phyloP scores from a whole-genome alignment of 2,113 vertebrate species.

The Todiramphus saurophagus region DNA sequence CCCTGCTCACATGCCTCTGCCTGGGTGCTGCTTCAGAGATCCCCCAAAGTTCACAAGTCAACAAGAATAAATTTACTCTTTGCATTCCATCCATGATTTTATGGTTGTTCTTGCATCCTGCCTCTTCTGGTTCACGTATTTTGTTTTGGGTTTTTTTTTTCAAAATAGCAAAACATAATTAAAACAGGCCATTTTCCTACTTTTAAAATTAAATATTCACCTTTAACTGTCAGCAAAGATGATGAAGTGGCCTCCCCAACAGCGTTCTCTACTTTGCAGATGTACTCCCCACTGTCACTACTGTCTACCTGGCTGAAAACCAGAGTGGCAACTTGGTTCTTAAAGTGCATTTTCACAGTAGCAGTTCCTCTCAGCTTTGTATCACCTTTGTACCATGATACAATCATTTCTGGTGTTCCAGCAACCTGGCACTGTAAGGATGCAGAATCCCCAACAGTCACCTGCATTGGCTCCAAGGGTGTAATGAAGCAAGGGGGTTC shows the following conservation, averaged over 20 bases:
- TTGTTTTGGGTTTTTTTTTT: not conserved
- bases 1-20: not conserved
- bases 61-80: not conserved
- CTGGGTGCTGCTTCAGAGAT: not conserved
- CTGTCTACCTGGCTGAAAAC: conserved; percentile 89
- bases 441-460: conserved; percentile 86
- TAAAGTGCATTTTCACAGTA: conserved; percentile 88
- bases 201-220: conserved; percentile 73
- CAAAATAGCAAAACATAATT: not conserved
- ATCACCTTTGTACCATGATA: conserved; percentile 96
- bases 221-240: conserved; percentile 86
- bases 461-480: conserved; percentile 87
- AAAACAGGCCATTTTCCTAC: not conserved
- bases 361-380: conserved; percentile 91
- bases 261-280: conserved; percentile 93
- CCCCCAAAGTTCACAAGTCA: not conserved
- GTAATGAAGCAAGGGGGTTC: conserved; percentile 91
- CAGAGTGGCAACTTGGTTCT: conserved; percentile 88
- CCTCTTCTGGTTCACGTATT: not conserved
- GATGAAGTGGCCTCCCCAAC: conserved; percentile 87
- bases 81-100: not conserved
- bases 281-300: conserved; percentile 88
- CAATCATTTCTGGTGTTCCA: conserved; percentile 95
- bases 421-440: conserved; percentile 92
- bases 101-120: not conserved